Conservation (phyloP, 2,113 vertebrate species). For the Zingel zingel region DNA sequence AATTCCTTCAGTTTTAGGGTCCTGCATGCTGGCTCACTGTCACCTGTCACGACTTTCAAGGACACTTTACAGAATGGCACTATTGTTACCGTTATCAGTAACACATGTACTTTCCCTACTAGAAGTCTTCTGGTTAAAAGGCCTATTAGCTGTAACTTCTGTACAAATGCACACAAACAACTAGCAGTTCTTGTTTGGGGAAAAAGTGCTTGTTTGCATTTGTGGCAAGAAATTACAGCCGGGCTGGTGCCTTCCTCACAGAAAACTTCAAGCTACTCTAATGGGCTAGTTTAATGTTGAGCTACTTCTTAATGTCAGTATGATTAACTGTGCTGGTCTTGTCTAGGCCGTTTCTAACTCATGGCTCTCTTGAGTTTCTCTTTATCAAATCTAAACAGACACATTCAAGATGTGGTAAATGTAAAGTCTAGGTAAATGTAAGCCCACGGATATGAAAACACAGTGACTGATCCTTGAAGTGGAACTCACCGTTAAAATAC, state of each 20-base stretch:
- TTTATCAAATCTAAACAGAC: conserved; percentile 21
- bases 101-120: not conserved
- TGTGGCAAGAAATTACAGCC: not conserved
- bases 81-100: not conserved
- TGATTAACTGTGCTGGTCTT: conserved; percentile 20
- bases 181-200: not conserved
- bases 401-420: not conserved
- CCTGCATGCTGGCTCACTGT: not conserved
- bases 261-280: not conserved
- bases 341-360: not conserved
- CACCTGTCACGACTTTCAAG: not conserved
- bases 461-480: not conserved
- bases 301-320: not conserved
- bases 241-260: not conserved
- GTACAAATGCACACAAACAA: not conserved
- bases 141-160: not conserved
- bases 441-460: conserved; percentile 2
- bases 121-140: too few relatives aligned
- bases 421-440: not conserved
- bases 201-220: not conserved
- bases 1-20: not conserved
- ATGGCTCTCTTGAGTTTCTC: not conserved
- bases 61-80: too few relatives aligned
- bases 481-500: not conserved
- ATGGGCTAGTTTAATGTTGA: not conserved